phyloP scores from a whole-genome alignment of 2,797 vertebrate species.

The Crenuchus spilurus region DNA sequence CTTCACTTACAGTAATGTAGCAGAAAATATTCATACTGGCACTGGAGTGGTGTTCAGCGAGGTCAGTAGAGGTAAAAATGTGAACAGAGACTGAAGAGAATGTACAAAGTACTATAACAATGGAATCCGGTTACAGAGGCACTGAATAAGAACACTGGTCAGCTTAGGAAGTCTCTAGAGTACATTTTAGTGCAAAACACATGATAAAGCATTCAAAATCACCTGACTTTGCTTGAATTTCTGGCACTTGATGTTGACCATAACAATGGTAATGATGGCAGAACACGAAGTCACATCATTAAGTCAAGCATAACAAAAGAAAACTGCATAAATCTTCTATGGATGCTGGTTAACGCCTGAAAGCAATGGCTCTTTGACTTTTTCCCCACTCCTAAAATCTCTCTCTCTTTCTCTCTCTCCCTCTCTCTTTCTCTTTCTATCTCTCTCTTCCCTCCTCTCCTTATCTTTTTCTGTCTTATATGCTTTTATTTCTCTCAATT shows the following conservation, averaged over 20 bases:
- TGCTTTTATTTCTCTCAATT: not conserved
- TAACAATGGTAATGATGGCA: not conserved
- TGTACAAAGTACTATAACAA: not conserved
- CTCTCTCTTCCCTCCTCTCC: conserved; percentile 18
- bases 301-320: not conserved
- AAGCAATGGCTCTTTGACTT: not conserved
- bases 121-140: not conserved
- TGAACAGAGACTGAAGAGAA: not conserved
- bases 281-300: not conserved
- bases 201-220: not conserved
- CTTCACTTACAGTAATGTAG: not conserved
- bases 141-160: not conserved
- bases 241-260: not conserved
- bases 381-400: not conserved
- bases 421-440: conserved; percentile 20
- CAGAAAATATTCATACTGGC: not conserved
- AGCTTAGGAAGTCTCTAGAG: not conserved
- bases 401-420: conserved; percentile 34
- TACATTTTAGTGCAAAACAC: not conserved
- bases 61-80: conserved; percentile 12
- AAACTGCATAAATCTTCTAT: not conserved
- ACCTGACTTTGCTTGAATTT: not conserved
- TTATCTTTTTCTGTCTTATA: not conserved
- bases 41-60: not conserved
- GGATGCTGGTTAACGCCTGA: not conserved